A percentile compares a stretch with the other conserved stretches of the same genome.
Evolutionary conservation across 2,888 invertebrate genomes (phyloP).

Genomic region (Microplitis manilae): DNA sequence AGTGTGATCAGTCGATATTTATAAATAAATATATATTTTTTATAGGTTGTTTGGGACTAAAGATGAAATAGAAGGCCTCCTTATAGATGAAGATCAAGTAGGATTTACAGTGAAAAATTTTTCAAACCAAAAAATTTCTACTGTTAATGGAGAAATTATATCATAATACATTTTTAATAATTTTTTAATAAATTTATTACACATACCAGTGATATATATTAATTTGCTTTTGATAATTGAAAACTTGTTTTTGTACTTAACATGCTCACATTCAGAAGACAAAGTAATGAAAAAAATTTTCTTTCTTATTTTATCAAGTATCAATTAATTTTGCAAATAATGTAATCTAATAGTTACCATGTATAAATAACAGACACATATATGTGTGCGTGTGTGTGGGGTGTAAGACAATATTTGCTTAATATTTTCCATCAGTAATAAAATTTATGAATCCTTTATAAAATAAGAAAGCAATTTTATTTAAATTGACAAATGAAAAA

Average conservation of each 20-base stretch:
- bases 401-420: background rate
- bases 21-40: slow-evolving; percentile 26
- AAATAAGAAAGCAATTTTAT: slow-evolving; percentile 27
- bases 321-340: background rate
- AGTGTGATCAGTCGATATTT: background rate
- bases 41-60: slow-evolving; percentile 71
- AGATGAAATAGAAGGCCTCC: slow-evolving; percentile 68
- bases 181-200: background rate
- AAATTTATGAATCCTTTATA: background rate
- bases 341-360: background rate
- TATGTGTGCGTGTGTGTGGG: background rate
- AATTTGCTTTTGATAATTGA: background rate
- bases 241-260: slow-evolving; percentile 38
- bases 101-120: slow-evolving; percentile 68
- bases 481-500: slow-evolving; percentile 7
- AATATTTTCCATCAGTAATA: background rate
- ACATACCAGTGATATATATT: background rate
- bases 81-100: slow-evolving; percentile 68
- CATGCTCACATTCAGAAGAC: background rate
- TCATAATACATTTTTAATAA: slow-evolving; percentile 24
- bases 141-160: slow-evolving; percentile 56
- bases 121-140: slow-evolving; percentile 57
- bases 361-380: background rate
- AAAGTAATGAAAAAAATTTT: background rate
- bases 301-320: background rate